Evolutionary conservation across 2,113 vertebrate genomes (phyloP).

Genomic region (Limnothrissa miodon): DNA sequence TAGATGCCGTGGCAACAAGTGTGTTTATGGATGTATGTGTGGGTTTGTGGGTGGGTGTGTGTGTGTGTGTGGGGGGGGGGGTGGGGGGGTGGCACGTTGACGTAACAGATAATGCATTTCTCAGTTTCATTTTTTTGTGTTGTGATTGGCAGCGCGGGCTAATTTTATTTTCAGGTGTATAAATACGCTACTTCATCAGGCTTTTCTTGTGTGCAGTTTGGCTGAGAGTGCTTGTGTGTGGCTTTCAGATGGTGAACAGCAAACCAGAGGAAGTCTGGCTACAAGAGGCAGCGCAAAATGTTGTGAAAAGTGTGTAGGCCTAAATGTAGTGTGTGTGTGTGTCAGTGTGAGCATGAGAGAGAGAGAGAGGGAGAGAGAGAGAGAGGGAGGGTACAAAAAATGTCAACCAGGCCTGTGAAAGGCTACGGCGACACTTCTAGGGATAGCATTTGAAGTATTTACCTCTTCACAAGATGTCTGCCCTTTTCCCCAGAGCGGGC

Average conservation of each 20-base stretch:
- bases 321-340: not conserved
- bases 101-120: constrained; percentile 46
- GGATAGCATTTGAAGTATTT: constrained; percentile 69
- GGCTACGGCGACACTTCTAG: constrained; percentile 57
- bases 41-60: not conserved
- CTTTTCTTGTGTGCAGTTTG: not conserved
- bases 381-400: constrained; percentile 21
- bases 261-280: not conserved
- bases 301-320: not conserved
- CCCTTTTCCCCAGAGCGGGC: constrained; percentile 60
- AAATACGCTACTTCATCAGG: constrained; percentile 47
- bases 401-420: constrained; percentile 57
- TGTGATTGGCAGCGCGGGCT: constrained; percentile 48
- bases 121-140: constrained; percentile 48
- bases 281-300: not conserved
- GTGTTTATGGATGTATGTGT: constrained; percentile 16
- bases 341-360: constrained; percentile 27
- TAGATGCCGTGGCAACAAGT: constrained; percentile 67
- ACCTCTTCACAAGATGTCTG: constrained; percentile 65
- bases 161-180: constrained; percentile 49
- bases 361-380: constrained; percentile 19
- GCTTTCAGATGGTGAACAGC: not conserved
- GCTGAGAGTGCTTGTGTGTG: not conserved
- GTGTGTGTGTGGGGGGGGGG: not conserved
- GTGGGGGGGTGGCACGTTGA: not conserved